phyloP scores from a whole-genome alignment of 2,888 invertebrate genomes.

The Volucella zonaria region DNA sequence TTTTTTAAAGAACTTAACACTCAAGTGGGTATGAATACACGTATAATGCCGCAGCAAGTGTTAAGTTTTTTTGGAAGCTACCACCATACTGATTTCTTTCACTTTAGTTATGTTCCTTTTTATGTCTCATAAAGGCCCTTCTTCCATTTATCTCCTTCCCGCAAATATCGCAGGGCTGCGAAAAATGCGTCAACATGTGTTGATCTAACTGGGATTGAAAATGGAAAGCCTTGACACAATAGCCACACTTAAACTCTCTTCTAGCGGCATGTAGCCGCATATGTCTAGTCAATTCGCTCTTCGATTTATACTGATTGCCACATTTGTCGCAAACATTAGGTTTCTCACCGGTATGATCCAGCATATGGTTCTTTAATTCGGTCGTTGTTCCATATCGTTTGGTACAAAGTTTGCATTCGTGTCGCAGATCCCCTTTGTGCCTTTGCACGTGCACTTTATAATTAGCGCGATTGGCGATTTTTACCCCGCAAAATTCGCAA shows the following conservation, averaged over 20 bases:
- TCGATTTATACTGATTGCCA: conserved; percentile 59
- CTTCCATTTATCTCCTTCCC: conserved; percentile 53
- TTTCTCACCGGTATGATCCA: conserved; percentile 66
- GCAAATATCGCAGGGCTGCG: conserved; percentile 54
- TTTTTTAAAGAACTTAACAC: no score
- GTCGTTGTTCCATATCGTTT: conserved; percentile 53
- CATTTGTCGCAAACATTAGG: conserved; percentile 63
- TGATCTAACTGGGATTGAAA: conserved; percentile 50
- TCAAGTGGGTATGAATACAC: no score
- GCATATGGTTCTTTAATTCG: conserved; percentile 60
- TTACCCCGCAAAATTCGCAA: conserved; percentile 67
- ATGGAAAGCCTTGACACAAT: conserved; percentile 55
- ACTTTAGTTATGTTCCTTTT: conserved; percentile 38
- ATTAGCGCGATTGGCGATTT: conserved; percentile 64
- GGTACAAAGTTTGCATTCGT: conserved; percentile 60
- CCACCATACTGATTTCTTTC: not conserved
- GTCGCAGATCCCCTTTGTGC: conserved; percentile 54
- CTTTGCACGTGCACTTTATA: conserved; percentile 67
- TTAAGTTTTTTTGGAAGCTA: no score
- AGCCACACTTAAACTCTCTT: conserved; percentile 55
- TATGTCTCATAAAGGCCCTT: conserved; percentile 53
- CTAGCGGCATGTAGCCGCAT: conserved; percentile 40
- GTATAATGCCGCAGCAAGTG: no score
- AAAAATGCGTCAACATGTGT: conserved; percentile 54
- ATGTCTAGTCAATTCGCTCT: conserved; percentile 50